Evolutionary conservation across 2,113 vertebrate species (phyloP).

Genomic region (Nycticryphes semicollaris): DNA sequence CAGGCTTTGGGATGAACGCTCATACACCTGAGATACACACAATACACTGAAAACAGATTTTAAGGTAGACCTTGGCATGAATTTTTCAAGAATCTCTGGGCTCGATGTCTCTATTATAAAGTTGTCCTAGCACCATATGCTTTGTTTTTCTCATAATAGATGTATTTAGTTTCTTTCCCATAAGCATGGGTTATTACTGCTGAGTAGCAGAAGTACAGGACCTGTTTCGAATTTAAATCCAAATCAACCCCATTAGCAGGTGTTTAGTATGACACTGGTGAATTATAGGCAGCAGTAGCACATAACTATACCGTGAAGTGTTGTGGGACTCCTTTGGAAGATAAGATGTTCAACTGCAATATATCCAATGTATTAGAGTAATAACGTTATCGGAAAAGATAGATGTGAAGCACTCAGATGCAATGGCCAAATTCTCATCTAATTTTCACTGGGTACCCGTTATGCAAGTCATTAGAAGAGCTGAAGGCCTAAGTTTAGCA

Average conservation of each 20-base stretch:
- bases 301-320: not conserved
- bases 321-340: not conserved
- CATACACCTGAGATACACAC: not conserved
- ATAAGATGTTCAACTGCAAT: not conserved
- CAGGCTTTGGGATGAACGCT: not conserved
- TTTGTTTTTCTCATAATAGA: not conserved
- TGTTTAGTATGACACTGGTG: not conserved
- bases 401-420: not conserved
- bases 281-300: not conserved
- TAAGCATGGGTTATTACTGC: not conserved
- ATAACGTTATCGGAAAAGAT: not conserved
- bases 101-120: not conserved
- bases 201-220: not conserved
- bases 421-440: not conserved
- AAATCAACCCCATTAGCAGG: not conserved
- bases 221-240: not conserved
- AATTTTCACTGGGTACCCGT: not conserved
- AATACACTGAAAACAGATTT: not conserved
- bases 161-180: not conserved
- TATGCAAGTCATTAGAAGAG: not conserved
- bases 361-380: not conserved
- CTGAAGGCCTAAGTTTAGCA: not conserved
- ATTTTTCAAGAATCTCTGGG: not conserved
- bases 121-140: not conserved
- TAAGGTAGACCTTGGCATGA: not conserved